Evolutionary conservation across 2,797 vertebrate genomes (phyloP).

Genomic region (Acrocephalus scirpaceus): DNA sequence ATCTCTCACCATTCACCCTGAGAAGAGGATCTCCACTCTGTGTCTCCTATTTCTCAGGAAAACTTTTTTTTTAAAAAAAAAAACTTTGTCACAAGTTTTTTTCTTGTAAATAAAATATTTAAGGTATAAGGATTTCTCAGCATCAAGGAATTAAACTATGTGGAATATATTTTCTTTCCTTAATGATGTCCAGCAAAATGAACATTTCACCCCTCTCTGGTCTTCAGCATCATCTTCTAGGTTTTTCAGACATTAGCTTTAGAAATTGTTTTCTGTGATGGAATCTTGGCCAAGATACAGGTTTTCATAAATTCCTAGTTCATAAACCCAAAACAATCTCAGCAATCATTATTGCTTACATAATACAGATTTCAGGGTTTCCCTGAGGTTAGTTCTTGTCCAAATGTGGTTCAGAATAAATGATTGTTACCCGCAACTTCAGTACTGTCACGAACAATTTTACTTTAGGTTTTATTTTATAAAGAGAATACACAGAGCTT

Average conservation of each 20-base stretch:
- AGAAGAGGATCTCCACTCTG: background rate
- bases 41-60: background rate
- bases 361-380: background rate
- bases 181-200: background rate
- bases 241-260: background rate
- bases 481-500: background rate
- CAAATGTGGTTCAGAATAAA: background rate
- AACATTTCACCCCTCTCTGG: background rate
- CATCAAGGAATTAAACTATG: background rate
- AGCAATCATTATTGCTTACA: background rate
- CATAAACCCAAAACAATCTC: background rate
- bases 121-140: background rate
- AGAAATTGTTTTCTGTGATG: background rate
- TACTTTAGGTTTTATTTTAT: background rate
- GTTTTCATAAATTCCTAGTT: background rate
- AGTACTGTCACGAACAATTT: background rate
- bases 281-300: background rate
- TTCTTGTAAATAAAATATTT: background rate
- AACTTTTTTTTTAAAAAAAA: background rate
- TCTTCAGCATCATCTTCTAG: background rate
- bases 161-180: background rate
- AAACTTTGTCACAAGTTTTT: accelerated
- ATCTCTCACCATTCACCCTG: background rate
- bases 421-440: background rate
- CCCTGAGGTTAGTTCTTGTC: background rate